Percentiles rank a stretch among this genome's conserved stretches.
These are phyloP conservation scores for Acromyrmex echinatior DNA, from an alignment of 1,140 invertebrate species.

Conservation along the genomic window DNA sequence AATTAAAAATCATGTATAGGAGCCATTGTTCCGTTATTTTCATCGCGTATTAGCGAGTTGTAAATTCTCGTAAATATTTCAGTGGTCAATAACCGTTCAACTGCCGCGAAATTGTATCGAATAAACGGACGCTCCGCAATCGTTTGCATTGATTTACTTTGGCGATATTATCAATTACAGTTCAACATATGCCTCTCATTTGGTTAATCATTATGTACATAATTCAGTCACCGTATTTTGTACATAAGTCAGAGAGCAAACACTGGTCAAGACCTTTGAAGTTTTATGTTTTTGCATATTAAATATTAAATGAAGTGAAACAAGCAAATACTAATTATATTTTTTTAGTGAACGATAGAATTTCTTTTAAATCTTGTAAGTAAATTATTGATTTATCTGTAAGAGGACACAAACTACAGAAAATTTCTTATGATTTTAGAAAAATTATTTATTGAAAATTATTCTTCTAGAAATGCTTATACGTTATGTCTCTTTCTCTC, in stretches of 20 bases:
- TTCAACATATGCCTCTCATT: constrained; percentile 40
- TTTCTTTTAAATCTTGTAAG: not conserved
- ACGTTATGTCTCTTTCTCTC: too few species aligned
- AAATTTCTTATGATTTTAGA: not conserved
- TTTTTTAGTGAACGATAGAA: not conserved
- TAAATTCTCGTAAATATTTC: constrained; percentile 62
- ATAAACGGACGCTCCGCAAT: constrained; percentile 49
- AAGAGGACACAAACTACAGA: not conserved
- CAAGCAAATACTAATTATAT: not conserved
- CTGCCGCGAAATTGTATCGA: constrained; percentile 47
- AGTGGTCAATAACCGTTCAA: constrained; percentile 47
- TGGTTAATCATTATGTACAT: constrained; percentile 58
- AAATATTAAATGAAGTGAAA: constrained; percentile 8
- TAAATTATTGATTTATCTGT: not conserved
- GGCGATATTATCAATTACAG: constrained; percentile 63
- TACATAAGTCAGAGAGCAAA: not conserved
- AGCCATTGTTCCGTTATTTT: constrained; percentile 39
- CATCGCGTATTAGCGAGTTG: constrained; percentile 41
- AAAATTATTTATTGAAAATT: not conserved
- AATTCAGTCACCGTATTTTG: constrained; percentile 18
- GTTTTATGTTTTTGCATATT: constrained; percentile 1
- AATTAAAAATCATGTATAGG: constrained; percentile 41
- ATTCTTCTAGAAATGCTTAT: not conserved
- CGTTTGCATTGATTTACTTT: constrained; percentile 53
- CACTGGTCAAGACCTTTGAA: constrained; percentile 12